Base-by-base conservation (phyloP, 2,888 invertebrate species). In the Ichneumon xanthorius region DNA sequence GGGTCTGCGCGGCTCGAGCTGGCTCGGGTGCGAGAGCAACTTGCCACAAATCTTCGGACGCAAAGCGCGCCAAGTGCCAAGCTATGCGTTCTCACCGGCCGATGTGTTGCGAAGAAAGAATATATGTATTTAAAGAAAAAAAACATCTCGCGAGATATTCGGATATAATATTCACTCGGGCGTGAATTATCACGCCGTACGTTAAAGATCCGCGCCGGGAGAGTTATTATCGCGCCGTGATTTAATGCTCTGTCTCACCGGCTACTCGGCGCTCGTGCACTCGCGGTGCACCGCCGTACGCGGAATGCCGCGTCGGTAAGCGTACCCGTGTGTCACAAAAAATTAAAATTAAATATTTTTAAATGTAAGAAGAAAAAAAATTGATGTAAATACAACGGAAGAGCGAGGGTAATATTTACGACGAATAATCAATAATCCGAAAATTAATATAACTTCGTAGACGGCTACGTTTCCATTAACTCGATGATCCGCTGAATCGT, bases 161-260 rank as follows among this genome's bases (percentile, higher is more conserved):
- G 89, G 86, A 89, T 89, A 88, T 87, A 86, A 83, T 89, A 90
- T 91, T 88, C 89, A 89, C 88, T 89, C 87, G 87, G 86, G 77
- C 58, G 89, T 91, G 91, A 92, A 89, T 92, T 92, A 92, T 91
- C 90, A 89, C 90, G 87, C 88, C 88, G 88, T 89, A 87, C 84
- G 87, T 91, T 89, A 88, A 87, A 87, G 89, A 78, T 80, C 87
- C 87, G 84, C 86, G 86, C 76, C 65, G 82, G 80, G 68, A 88
- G 89, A 90, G 86, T 90, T 91, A 92, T 92, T 91, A 89, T 91
- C 89, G 83, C 77, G 79, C 86, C 86, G 68, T 91, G 92, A 92
- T 92, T 92, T 92, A 92, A 90, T 86, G 90, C 85, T 78, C 77
- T 58, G 14, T 80, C 82, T 85, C 61, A 77, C 76, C 75, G 70